phyloP scores from a whole-genome alignment of 2,797 vertebrate species.

The Podarcis lilfordi region DNA sequence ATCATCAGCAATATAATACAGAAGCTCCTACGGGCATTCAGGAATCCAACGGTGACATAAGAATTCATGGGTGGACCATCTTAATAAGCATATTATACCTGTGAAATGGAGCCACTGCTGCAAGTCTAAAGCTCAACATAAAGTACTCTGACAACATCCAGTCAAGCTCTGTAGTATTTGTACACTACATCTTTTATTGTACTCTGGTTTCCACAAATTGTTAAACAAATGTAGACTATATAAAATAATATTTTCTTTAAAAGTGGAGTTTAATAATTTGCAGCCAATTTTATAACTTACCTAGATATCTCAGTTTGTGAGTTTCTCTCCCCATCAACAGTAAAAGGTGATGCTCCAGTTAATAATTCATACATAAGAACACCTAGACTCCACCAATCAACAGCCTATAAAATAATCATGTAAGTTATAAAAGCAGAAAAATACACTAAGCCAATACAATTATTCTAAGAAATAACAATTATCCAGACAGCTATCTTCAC shows the following conservation, averaged over 20 bases:
- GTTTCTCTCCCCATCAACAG: slow-evolving; percentile 96
- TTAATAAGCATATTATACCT: background rate
- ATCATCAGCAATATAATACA: background rate
- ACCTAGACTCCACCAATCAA: slow-evolving; percentile 99
- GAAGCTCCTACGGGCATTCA: background rate
- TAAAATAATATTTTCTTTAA: background rate
- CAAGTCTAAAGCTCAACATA: background rate
- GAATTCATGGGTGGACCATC: background rate
- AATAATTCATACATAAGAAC: slow-evolving; percentile 97
- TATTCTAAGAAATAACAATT: slow-evolving; percentile 20
- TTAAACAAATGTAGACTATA: background rate
- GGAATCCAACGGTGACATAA: background rate
- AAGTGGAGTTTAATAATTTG: background rate
- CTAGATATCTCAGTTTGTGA: slow-evolving; percentile 97
- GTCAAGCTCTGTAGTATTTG: background rate
- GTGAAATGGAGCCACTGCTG: background rate
- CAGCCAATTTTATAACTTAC: slow-evolving; percentile 73
- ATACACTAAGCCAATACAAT: slow-evolving; percentile 32
- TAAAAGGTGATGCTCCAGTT: slow-evolving; percentile 97
- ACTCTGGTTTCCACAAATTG: background rate
- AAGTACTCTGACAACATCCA: background rate
- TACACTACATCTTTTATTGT: background rate
- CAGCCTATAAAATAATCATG: slow-evolving; percentile 83
- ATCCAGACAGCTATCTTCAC: background rate
- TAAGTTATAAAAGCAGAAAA: slow-evolving; percentile 33